phyloP scores from a whole-genome alignment of 2,797 vertebrate genomes.

The Eulemur albifrons region DNA sequence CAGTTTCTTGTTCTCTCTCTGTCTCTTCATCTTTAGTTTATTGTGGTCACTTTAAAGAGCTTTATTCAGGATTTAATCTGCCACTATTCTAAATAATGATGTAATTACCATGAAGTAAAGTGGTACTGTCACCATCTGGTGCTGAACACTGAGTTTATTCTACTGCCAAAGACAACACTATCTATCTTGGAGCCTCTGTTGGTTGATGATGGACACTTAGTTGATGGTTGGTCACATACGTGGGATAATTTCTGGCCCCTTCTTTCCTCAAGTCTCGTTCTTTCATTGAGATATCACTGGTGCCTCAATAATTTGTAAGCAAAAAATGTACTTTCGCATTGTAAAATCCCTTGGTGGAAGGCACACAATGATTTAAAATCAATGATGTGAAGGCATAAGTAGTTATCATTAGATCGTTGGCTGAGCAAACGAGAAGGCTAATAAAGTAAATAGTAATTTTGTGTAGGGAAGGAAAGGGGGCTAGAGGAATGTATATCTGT shows the following conservation, averaged over 20 bases:
- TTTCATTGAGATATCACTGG: not conserved
- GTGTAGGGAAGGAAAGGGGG: not conserved
- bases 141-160: not conserved
- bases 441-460: not conserved
- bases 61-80: not conserved
- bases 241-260: not conserved
- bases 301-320: not conserved
- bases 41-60: not conserved
- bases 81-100: not conserved
- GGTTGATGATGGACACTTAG: fast-evolving
- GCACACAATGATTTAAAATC: not conserved
- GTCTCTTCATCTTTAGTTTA: not conserved
- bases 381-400: not conserved
- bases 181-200: not conserved
- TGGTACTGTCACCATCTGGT: too few species aligned
- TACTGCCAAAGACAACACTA: not conserved
- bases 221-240: not conserved
- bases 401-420: not conserved
- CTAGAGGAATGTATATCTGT: not conserved
- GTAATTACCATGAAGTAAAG: not conserved
- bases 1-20: not conserved
- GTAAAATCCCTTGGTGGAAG: not conserved
- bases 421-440: not conserved
- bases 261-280: not conserved
- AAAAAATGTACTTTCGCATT: not conserved